These are phyloP conservation scores for Phrynocephalus forsythii DNA, from an alignment of 2,797 vertebrate species.

Conservation along the genomic window DNA sequence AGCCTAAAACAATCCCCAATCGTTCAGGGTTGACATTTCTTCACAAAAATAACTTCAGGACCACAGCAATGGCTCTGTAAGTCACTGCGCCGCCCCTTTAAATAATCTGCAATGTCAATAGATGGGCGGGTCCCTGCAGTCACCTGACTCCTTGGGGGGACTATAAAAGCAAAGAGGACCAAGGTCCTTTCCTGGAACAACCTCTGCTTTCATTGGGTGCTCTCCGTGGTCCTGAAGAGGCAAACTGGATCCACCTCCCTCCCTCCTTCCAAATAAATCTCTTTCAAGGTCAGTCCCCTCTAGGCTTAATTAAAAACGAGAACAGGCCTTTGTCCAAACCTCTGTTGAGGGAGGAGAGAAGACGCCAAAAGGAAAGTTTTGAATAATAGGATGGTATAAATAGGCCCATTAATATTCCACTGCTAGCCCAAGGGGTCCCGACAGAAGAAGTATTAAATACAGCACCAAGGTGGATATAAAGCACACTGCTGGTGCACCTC, in stretches of 20 bases:
- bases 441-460: neutral
- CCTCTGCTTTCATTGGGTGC: neutral
- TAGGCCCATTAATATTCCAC: neutral
- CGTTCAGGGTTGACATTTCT: too few species aligned
- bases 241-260: neutral
- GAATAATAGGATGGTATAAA: conserved; percentile 1
- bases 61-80: too few species aligned
- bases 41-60: too few species aligned
- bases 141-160: neutral
- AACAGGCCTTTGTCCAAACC: neutral
- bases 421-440: neutral
- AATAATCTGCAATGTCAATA: too few species aligned
- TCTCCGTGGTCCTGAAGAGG: neutral
- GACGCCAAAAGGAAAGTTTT: neutral
- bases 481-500: neutral
- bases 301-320: neutral
- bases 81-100: too few species aligned
- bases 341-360: neutral
- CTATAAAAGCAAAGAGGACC: neutral
- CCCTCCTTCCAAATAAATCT: neutral
- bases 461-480: neutral
- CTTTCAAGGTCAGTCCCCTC: neutral
- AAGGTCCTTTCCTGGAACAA: neutral
- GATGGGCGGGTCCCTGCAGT: neutral
- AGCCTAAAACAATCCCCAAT: too few species aligned